Evolutionary conservation across 2,888 invertebrate species (phyloP), one percentile per base, ranked within the genome.

Genomic region (Nomada flava): DNA sequence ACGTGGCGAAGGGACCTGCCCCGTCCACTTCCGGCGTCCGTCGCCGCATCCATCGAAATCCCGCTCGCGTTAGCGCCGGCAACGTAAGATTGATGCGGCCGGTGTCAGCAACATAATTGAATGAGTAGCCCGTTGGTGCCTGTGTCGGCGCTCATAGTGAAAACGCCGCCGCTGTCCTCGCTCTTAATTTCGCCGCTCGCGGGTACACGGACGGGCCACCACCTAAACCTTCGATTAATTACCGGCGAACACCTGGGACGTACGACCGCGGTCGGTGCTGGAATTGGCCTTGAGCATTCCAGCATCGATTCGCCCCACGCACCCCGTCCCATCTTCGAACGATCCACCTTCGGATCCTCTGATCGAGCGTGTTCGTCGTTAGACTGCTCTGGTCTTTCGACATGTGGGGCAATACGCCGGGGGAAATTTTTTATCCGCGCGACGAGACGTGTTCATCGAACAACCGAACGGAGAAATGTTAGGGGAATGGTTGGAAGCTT

Each of bases 81-180:
- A 68, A 63, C 42, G 73, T 55, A 92, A 92, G 92, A 92, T 92
- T 91, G 92, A 92, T 92, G 92, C 86, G 90, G 86, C 84, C 83
- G 90, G 90, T 92, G 92, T 93, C 92, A 92, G 92, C 90, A 88
- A 91, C 91, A 92, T 93, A 93, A 93, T 93, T 93, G 93, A 93
- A 93, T 92, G 93, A 92, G 91, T 91, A 88, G 89, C 88, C 86
- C 70, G 70, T 15, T 84, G 74, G 75, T 89, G 86, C 88, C 87
- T 87, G 86, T 84, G 88, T 86, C 89, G 88, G 85, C 86, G 79
- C 81, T 85, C 84, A 76, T 81, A 84, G 86, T 69, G 74, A 84
- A 86, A 84, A 86, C 84, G 72, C 82, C 85, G 85, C 84, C 78
- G 81, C 86, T 87, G 86, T 87, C 88, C 89, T 89, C 89, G 88